phyloP scores from a whole-genome alignment of 2,888 invertebrate genomes.

The Caenorhabditis imperialis region DNA sequence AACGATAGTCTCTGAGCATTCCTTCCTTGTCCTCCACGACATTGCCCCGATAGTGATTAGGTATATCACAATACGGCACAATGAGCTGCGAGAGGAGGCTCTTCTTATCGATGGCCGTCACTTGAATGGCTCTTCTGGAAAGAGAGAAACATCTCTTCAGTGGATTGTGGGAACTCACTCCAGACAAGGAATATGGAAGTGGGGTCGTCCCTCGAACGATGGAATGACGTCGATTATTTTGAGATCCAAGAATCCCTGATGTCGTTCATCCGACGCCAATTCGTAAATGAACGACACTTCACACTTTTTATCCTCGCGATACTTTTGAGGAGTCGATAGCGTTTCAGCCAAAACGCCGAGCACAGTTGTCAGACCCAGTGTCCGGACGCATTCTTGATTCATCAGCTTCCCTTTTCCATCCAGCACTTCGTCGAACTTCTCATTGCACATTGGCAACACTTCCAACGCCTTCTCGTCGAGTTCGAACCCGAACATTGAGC shows the following conservation, averaged over 20 bases:
- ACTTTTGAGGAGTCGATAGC: conserved; percentile 11
- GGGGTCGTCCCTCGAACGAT: neutral
- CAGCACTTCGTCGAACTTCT: conserved; percentile 1
- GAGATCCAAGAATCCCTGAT: conserved; percentile 30
- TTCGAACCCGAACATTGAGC: conserved; percentile 30
- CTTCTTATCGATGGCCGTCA: conserved; percentile 12
- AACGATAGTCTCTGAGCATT: conserved; percentile 5
- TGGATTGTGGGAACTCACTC: neutral
- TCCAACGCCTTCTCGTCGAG: conserved; percentile 17
- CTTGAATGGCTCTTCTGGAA: conserved; percentile 39
- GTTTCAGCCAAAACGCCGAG: conserved; percentile 15
- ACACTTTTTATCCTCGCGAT: conserved; percentile 5
- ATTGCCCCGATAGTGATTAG: no score
- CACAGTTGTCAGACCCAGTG: conserved; percentile 17
- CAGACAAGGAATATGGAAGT: conserved; percentile 11
- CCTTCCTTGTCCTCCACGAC: conserved; percentile 2
- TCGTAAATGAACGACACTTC: conserved; percentile 32
- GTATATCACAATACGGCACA: no score
- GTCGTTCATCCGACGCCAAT: conserved; percentile 15
- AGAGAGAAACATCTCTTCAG: neutral
- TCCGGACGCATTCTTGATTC: conserved; percentile 19
- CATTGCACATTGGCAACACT: conserved; percentile 9
- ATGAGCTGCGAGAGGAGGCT: conserved; percentile 12
- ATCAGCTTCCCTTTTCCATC: neutral
- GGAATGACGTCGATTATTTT: conserved; percentile 24